These are phyloP conservation scores for Sebastes flavidus DNA, from an alignment of 2,797 vertebrate species.

Conservation along the genomic window DNA sequence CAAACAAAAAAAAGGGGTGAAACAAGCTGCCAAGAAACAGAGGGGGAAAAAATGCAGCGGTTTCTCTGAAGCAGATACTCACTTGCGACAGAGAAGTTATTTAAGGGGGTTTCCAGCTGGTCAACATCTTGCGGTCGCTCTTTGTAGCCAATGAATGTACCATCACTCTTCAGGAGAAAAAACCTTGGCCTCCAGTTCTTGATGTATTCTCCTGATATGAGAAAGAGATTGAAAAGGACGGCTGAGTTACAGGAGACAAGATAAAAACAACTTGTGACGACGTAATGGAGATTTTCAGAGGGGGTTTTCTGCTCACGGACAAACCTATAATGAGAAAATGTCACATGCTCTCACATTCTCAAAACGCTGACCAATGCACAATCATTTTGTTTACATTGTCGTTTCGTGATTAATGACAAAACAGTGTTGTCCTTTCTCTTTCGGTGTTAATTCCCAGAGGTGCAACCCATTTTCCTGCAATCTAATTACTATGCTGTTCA, in stretches of 20 bases:
- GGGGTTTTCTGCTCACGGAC: not conserved
- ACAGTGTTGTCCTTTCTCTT: conserved; percentile 18
- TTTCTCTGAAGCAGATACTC: conserved; percentile 79
- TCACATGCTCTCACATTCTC: conserved; percentile 5
- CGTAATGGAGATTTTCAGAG: not conserved
- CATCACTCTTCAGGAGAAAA: conserved; percentile 95
- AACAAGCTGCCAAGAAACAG: conserved; percentile 45
- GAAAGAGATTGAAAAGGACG: conserved; percentile 28
- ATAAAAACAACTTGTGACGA: conserved; percentile 8
- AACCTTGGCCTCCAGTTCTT: conserved; percentile 98
- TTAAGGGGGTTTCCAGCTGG: conserved; percentile 95
- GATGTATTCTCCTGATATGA: conserved; percentile 93
- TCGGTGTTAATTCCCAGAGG: conserved; percentile 18
- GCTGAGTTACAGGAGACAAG: not conserved
- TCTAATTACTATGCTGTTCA: conserved; percentile 62
- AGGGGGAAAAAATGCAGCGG: conserved; percentile 36
- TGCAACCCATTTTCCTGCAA: conserved; percentile 15
- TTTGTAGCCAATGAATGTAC: conserved; percentile 98
- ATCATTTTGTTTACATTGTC: conserved; percentile 24
- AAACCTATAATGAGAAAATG: not conserved
- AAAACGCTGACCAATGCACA: conserved; percentile 10
- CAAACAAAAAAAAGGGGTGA: conserved; percentile 37
- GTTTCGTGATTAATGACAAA: conserved; percentile 28
- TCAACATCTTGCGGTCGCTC: conserved; percentile 95
- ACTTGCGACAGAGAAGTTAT: conserved; percentile 99